Evolutionary conservation across 2,797 vertebrate species (phyloP), one percentile per base, ranked within the genome.

Genomic region (Aulostomus chinensis): DNA sequence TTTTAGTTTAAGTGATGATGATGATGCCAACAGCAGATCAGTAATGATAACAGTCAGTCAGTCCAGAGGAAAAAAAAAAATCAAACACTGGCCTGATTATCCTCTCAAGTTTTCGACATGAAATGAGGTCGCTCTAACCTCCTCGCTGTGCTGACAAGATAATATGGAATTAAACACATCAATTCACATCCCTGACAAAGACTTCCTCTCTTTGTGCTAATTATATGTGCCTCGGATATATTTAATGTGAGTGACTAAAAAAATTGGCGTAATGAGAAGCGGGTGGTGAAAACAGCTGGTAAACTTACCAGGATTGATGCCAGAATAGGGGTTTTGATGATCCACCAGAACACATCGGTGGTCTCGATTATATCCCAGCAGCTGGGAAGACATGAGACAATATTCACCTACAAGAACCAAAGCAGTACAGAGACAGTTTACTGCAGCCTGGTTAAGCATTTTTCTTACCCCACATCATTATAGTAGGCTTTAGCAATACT

Each of bases 261-360:
- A n/a, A n/a, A n/a, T n/a, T n/a, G n/a, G n/a, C n/a, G n/a, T n/a
- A n/a, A n/a, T n/a, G n/a, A n/a, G n/a, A n/a, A n/a, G n/a, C n/a
- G n/a, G n/a, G 7, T 8, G 11, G 32, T 30, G n/a, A 28, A 43
- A n/a, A 15, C 31, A 17, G 10, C 9, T 16, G 36, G 11, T 22
- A 18, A 69, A 80, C 88, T 90, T 87, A 98, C 97, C 94, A 96
- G 80, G 78, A 99, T 97, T 51, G 95, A 98, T 17, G 91, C 82
- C 79, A 97, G 84, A 87, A 98, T 96, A 11, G 97, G 97, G 4
- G 88, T 90, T 88, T 94, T 96, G 79, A 99, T 97, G 85, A 99
- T 98, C 96, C 94, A 98, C 96, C 96, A 98, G 63, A 92, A 88
- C 0, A 90, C 71, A 62, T 95, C 93, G 0, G 86, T 88, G 43